Evolutionary conservation across 2,797 vertebrate species (phyloP), one percentile per base, ranked within the genome.

Genomic region (Hippoglossus hippoglossus): DNA sequence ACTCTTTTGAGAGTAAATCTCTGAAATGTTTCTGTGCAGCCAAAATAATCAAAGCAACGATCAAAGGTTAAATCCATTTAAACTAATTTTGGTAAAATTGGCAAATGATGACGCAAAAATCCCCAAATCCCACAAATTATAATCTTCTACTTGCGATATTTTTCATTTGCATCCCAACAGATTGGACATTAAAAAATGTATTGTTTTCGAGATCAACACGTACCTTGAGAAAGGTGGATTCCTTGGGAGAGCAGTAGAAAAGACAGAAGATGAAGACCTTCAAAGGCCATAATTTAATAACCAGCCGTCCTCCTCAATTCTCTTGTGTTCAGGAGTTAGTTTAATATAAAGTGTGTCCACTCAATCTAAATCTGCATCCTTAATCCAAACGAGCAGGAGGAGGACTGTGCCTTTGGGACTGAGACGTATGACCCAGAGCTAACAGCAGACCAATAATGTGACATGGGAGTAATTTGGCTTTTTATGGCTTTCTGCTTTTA

Each of bases 401-500:
- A 54, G 19, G 75, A 64, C 46, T 16, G 31, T 39, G 73, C 50
- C 67, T 84, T 19, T 51, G 24, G 24, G 56, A 73, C 7, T 24
- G 67, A 83, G 65, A 79, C 75, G 70, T 83, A 22, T 22, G 62
- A 79, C 65, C 68, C 0, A 0, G 26, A 71, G 34, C 57, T 72
- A 49, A 41, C 64, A 67, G 68, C 61, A 21, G 61, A 82, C 54
- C 56, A 80, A 15, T 74, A 71, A 71, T 63, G 70, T 81, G 79
- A 83, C 73, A 72, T 7, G 4, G 52, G 52, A 75, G 80, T 61
- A 46, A 75, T 65, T 52, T 31, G 46, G 68, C 74, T 77, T 80
- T 94, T 93, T 93, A 94, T 93, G 87, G 65, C 73, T 41, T 24
- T 1, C 18, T 59, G 59, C 18, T 53, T 90, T 89, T 76, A 84